Percentiles rank a stretch among this genome's conserved stretches.
Evolutionary conservation across 2,888 invertebrate species (phyloP).

Genomic region (Strigamia maritima): DNA sequence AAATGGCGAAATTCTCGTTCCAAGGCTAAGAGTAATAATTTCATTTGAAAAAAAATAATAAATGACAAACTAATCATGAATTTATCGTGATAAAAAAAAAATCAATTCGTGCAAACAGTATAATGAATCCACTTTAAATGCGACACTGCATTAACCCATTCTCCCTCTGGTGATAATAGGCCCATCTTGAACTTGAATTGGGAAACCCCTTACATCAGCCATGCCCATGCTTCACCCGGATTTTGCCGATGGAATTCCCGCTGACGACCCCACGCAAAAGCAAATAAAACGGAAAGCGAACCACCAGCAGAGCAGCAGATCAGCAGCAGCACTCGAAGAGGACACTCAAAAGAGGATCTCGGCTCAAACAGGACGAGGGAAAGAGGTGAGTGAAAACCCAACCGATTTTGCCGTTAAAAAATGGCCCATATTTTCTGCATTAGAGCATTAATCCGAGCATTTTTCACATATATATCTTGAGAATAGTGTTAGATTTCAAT

Average conservation of each 20-base stretch:
- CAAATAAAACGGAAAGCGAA: not conserved
- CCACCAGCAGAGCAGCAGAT: not conserved
- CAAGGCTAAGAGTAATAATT: not conserved
- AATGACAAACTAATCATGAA: not conserved
- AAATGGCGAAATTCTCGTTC: not conserved
- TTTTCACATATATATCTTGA: too few species aligned
- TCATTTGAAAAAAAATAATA: not conserved
- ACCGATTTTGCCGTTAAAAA: not conserved
- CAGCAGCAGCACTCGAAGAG: not conserved
- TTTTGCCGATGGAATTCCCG: constrained; percentile 28
- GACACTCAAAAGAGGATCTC: not conserved
- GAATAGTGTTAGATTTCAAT: not conserved
- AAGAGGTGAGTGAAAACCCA: not conserved
- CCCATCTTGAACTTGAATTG: not conserved
- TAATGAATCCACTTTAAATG: not conserved
- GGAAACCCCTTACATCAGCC: constrained; percentile 30
- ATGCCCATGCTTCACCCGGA: constrained; percentile 25
- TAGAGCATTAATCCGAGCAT: too few species aligned
- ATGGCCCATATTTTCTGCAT: too few species aligned
- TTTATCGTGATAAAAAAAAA: not conserved
- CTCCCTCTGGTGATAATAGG: not conserved
- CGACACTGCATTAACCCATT: not conserved
- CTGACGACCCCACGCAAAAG: constrained; percentile 25
- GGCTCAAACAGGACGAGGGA: not conserved
- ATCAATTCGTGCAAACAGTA: not conserved